Evolutionary conservation across 2,888 invertebrate genomes (phyloP).

Genomic region (Sarcophaga rosellei): DNA sequence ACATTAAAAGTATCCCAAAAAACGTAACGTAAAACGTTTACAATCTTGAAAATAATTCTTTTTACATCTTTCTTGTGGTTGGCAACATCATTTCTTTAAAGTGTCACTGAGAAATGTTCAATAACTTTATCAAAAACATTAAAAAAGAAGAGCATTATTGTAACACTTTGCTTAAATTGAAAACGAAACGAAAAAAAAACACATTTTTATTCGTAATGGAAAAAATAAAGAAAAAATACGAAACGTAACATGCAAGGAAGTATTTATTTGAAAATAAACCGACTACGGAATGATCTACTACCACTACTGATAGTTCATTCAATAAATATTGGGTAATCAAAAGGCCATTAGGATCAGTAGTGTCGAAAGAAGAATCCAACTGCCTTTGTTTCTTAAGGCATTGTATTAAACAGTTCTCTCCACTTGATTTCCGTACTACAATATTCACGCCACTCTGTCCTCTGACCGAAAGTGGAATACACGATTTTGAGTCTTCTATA

Average conservation of each 20-base stretch:
- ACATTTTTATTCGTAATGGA: background rate
- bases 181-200: conserved; percentile 6
- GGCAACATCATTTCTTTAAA: conserved; percentile 57
- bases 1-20: background rate
- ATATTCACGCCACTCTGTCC: no score
- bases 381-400: no score
- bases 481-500: no score
- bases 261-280: background rate
- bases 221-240: background rate
- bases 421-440: no score
- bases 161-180: conserved; percentile 64
- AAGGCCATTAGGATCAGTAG: no score
- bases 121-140: conserved; percentile 78
- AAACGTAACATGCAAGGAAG: conserved; percentile 53
- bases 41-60: conserved; percentile 30
- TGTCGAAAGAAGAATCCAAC: no score
- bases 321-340: no score
- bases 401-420: no score
- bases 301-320: no score
- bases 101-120: conserved; percentile 70
- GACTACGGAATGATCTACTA: background rate
- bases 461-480: no score
- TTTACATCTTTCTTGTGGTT: conserved; percentile 40
- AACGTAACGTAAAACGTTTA: conserved; percentile 12
- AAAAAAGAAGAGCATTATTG: conserved; percentile 73